Conservation (phyloP, 2,113 vertebrate species). For the Geothlypis trichas region DNA sequence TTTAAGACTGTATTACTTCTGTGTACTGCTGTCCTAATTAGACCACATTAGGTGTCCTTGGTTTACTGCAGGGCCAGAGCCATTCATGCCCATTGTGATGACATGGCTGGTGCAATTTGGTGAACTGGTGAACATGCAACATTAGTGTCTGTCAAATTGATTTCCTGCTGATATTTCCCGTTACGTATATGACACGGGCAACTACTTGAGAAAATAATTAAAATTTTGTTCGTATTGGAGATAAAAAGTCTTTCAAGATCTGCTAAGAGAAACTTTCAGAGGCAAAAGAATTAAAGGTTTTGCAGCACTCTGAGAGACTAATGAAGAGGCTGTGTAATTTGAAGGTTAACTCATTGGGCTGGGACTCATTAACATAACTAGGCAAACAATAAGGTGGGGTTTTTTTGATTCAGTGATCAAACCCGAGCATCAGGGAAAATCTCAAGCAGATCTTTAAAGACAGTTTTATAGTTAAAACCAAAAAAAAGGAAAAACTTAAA, state of each 20-base stretch:
- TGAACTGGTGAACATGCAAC: slow-evolving; percentile 16
- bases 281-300: slow-evolving; percentile 29
- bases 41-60: not conserved
- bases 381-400: not conserved
- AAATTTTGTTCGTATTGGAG: not conserved
- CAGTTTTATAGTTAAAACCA: not conserved
- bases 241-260: slow-evolving; percentile 1
- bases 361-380: slow-evolving; percentile 40
- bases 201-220: slow-evolving; percentile 29
- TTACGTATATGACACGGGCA: not conserved
- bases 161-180: not conserved
- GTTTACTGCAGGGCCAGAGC: not conserved
- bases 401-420: slow-evolving; percentile 19
- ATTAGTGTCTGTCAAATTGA: slow-evolving; percentile 29
- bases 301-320: slow-evolving; percentile 8
- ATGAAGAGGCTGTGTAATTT: slow-evolving; percentile 45
- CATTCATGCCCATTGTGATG: not conserved
- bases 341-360: slow-evolving; percentile 29
- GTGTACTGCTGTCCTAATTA: slow-evolving; percentile 32
- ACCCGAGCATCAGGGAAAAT: not conserved
- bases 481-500: not conserved
- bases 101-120: not conserved
- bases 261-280: slow-evolving; percentile 12
- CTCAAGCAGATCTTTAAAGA: not conserved
- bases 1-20: slow-evolving; percentile 38